phyloP scores from a whole-genome alignment of 2,888 invertebrate genomes.

The Fragum sueziense region DNA sequence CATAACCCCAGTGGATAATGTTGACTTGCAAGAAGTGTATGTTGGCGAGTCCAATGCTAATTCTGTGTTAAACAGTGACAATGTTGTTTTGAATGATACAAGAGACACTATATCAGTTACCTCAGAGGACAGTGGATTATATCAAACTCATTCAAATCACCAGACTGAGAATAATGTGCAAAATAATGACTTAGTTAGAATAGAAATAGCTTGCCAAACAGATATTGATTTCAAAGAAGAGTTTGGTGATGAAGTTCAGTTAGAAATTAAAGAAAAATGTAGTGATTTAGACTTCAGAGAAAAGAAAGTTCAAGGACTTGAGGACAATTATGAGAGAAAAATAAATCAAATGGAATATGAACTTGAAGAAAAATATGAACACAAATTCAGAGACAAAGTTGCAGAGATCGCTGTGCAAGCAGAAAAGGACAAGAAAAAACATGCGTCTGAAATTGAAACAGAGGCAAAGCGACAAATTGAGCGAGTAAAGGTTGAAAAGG shows the following conservation, averaged over 20 bases:
- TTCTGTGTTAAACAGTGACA: no score
- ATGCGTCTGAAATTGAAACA: constrained; percentile 66
- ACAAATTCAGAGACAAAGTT: constrained; percentile 64
- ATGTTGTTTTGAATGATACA: background rate
- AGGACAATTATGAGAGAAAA: constrained; percentile 58
- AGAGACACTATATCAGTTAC: constrained; percentile 25
- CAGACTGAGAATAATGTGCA: background rate
- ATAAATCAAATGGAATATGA: constrained; percentile 69
- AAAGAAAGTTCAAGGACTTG: constrained; percentile 34
- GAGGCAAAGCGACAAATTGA: constrained; percentile 66
- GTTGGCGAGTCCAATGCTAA: no score
- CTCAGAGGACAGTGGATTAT: constrained; percentile 40
- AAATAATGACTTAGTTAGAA: background rate
- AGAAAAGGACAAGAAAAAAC: constrained; percentile 63
- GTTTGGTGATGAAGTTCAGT: constrained; percentile 27
- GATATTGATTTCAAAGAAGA: constrained; percentile 45
- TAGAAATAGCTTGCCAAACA: constrained; percentile 25
- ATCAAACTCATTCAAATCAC: constrained; percentile 19
- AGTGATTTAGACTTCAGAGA: constrained; percentile 43
- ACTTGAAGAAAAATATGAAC: constrained; percentile 70
- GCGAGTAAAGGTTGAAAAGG: constrained; percentile 68
- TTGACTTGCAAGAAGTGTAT: no score
- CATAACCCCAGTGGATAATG: no score
- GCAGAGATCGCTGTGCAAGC: constrained; percentile 64
- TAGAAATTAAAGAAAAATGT: constrained; percentile 45